Percentiles rank a stretch among this genome's conserved stretches.
phyloP scores from a whole-genome alignment of 2,113 vertebrate species.

The Syrmaticus mikado region DNA sequence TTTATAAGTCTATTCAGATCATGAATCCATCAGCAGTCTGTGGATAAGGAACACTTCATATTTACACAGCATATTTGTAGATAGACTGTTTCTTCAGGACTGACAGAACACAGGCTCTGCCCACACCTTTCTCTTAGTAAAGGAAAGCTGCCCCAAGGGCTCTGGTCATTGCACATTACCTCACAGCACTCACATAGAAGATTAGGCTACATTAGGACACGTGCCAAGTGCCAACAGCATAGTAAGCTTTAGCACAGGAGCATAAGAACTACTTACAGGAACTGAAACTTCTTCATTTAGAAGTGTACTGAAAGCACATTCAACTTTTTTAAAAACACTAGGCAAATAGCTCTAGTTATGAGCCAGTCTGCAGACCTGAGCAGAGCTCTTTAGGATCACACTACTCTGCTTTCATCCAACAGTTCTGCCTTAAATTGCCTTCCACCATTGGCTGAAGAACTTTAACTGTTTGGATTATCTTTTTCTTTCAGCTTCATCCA shows the following conservation, averaged over 20 bases:
- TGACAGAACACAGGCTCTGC: neutral
- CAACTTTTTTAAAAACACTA: conserved; percentile 11
- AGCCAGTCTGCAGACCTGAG: neutral
- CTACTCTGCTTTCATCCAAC: neutral
- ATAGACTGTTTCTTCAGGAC: neutral
- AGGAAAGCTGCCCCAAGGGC: neutral
- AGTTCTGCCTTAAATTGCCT: neutral
- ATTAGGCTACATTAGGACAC: neutral
- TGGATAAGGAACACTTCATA: neutral
- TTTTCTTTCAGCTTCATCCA: neutral
- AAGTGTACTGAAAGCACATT: neutral
- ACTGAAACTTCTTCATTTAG: neutral
- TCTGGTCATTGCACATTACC: neutral
- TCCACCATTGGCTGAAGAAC: neutral
- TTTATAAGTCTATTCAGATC: fast-evolving
- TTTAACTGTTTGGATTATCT: neutral
- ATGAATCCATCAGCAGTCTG: neutral
- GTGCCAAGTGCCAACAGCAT: neutral
- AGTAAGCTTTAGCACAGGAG: neutral
- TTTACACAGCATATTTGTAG: neutral
- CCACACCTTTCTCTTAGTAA: neutral
- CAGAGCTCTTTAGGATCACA: neutral
- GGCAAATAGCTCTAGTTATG: neutral
- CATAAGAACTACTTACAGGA: neutral
- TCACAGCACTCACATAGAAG: neutral